phyloP scores from a whole-genome alignment of 2,888 invertebrate species.

The Acleris cristana region DNA sequence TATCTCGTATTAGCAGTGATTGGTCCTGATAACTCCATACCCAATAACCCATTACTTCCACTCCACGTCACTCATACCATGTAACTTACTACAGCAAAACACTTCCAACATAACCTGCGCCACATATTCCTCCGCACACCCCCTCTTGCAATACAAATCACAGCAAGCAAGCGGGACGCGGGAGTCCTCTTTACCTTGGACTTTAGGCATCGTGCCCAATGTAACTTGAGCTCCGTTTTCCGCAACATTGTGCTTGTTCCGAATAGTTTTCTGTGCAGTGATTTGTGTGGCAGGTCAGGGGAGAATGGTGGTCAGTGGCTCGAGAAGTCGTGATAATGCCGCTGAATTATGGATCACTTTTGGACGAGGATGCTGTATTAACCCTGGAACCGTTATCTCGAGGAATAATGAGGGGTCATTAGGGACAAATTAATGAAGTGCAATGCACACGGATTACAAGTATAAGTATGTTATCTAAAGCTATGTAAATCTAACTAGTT shows the following conservation, averaged over 20 bases:
- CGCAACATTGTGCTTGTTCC: background rate
- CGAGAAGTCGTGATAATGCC: constrained; percentile 73
- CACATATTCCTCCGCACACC: background rate
- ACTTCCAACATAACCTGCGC: constrained; percentile 8
- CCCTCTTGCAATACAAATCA: background rate
- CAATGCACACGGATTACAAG: background rate
- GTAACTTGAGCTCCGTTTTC: constrained; percentile 14
- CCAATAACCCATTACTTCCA: constrained; percentile 56
- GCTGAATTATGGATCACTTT: constrained; percentile 64
- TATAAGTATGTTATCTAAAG: background rate
- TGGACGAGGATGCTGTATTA: constrained; percentile 30
- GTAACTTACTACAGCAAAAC: constrained; percentile 58
- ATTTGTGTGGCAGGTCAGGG: constrained; percentile 45
- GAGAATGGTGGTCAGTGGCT: constrained; percentile 64
- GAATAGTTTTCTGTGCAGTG: constrained; percentile 27
- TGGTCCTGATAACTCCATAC: constrained; percentile 16
- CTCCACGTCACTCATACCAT: constrained; percentile 57
- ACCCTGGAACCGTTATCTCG: constrained; percentile 6
- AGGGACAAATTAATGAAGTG: constrained; percentile 16
- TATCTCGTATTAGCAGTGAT: constrained; percentile 21
- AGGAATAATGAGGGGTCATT: constrained; percentile 23
- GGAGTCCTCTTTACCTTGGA: constrained; percentile 11
- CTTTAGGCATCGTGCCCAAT: background rate
- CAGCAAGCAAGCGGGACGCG: background rate
- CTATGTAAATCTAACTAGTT: too few relatives aligned